Evolutionary conservation across 2,888 invertebrate genomes (phyloP).

Genomic region (Invenusta paracnida): DNA sequence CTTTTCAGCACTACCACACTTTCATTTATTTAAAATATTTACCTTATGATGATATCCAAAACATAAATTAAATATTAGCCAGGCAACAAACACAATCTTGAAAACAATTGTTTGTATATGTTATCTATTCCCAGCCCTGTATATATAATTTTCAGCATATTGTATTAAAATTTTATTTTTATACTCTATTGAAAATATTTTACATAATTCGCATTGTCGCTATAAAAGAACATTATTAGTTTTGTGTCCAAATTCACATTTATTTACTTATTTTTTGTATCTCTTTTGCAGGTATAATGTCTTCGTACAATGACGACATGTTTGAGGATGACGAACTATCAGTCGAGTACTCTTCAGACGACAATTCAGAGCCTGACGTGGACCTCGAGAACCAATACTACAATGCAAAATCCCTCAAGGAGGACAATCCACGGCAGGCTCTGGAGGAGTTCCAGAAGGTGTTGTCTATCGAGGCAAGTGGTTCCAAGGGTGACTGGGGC

Average conservation of each 20-base stretch:
- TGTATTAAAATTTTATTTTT: no score
- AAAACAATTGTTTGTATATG: no score
- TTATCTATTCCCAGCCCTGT: no score
- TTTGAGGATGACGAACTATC: conserved; percentile 43
- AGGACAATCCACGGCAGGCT: conserved; percentile 86
- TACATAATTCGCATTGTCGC: no score
- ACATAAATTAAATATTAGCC: no score
- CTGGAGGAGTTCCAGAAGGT: conserved; percentile 80
- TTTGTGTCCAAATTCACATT: no score
- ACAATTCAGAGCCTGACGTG: conserved; percentile 96
- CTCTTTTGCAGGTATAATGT: neutral
- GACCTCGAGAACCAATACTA: conserved; percentile 99
- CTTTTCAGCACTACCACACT: neutral
- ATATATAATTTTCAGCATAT: no score
- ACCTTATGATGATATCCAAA: neutral
- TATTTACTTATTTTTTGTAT: no score
- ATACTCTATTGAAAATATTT: no score
- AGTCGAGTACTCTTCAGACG: conserved; percentile 92
- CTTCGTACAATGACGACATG: conserved; percentile 36
- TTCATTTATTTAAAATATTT: neutral
- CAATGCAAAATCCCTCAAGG: conserved; percentile 94
- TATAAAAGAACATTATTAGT: no score
- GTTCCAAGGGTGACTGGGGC: conserved; percentile 99
- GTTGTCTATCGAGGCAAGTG: conserved; percentile 80
- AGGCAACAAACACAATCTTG: no score